phyloP scores from a whole-genome alignment of 2,113 vertebrate species.

The Cranoglanis bouderius region DNA sequence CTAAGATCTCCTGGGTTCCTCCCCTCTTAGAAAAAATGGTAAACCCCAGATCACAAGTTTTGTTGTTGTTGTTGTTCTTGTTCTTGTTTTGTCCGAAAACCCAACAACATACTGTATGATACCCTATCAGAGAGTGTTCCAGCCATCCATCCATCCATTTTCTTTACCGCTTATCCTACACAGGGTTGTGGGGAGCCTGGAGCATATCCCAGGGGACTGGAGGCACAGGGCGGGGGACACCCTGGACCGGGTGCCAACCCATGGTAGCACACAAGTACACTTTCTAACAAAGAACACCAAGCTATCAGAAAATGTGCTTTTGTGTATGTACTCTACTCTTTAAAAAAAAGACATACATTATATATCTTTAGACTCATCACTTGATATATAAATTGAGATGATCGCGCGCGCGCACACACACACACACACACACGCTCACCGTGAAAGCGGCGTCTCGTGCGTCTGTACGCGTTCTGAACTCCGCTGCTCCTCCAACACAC shows the following conservation, averaged over 20 bases:
- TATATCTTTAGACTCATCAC: no score
- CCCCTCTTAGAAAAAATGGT: background rate
- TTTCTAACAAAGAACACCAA: background rate
- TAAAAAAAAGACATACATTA: background rate
- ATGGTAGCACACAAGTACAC: background rate
- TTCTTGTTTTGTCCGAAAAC: background rate
- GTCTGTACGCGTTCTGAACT: conserved; percentile 12
- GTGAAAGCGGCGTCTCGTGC: conserved; percentile 49
- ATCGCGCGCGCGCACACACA: background rate
- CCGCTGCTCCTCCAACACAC: conserved; percentile 51
- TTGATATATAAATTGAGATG: no score
- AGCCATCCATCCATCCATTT: no score
- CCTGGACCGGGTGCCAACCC: no score
- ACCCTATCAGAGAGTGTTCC: background rate
- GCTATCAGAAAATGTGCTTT: background rate
- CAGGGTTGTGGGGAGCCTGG: no score
- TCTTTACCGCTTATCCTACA: no score
- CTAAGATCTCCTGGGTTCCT: background rate
- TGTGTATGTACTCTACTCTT: background rate
- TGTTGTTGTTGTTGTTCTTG: background rate
- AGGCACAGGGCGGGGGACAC: no score
- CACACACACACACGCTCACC: conserved; percentile 57
- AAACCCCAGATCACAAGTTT: background rate
- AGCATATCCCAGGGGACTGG: no score
- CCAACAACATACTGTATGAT: background rate